These are phyloP conservation scores for Limnephilus marmoratus DNA, from an alignment of 2,888 invertebrate species.

Conservation along the genomic window DNA sequence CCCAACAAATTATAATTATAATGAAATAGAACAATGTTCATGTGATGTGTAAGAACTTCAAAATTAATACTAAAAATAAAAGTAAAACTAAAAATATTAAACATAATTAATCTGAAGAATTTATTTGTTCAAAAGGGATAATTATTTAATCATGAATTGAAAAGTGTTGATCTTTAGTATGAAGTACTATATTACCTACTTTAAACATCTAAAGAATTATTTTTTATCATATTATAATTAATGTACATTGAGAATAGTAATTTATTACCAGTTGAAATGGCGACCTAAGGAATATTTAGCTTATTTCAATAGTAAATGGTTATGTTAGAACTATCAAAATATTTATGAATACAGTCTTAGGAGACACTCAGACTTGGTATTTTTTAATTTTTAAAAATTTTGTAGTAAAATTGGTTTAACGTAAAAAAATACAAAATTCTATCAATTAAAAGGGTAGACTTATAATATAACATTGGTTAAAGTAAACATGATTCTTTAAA, in stretches of 20 bases:
- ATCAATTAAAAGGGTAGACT: slow-evolving; percentile 65
- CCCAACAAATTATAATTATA: background rate
- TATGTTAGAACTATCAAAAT: slow-evolving; percentile 61
- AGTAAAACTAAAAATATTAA: background rate
- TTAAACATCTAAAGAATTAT: slow-evolving; percentile 43
- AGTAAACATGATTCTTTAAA: slow-evolving; percentile 51
- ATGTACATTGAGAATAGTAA: slow-evolving; percentile 56
- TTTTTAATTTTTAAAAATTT: slow-evolving; percentile 71
- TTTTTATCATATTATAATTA: slow-evolving; percentile 47
- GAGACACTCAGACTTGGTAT: slow-evolving; percentile 67
- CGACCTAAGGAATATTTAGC: slow-evolving; percentile 59
- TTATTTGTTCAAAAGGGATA: background rate
- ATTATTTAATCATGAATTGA: slow-evolving; percentile 9
- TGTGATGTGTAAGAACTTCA: slow-evolving; percentile 2
- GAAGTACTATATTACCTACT: slow-evolving; percentile 42
- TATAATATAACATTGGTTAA: slow-evolving; percentile 63
- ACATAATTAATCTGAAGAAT: background rate
- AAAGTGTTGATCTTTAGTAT: slow-evolving; percentile 13
- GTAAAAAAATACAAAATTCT: slow-evolving; percentile 74
- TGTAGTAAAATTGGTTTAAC: slow-evolving; percentile 70
- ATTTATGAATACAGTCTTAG: slow-evolving; percentile 65
- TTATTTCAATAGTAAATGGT: slow-evolving; percentile 62
- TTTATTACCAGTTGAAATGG: slow-evolving; percentile 57
- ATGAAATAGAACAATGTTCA: background rate
- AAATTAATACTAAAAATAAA: background rate